Conservation (phyloP, 64 coral and sea anemone species). For the Platygyra sinensis region DNA sequence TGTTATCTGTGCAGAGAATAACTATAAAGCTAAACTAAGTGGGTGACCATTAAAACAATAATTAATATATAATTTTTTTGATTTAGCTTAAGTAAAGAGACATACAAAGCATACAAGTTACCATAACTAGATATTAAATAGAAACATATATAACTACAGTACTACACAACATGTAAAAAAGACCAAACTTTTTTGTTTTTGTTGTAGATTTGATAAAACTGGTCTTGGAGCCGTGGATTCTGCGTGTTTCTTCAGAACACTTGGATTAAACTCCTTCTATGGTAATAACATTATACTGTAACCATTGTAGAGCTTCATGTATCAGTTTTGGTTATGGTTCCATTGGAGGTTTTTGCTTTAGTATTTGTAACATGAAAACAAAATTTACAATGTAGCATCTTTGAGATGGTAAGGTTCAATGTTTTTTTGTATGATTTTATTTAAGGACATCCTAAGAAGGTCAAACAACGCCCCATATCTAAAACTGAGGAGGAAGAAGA, state of each 20-base stretch:
- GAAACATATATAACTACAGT: no score
- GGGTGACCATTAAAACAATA: no score
- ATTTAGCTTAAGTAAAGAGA: no score
- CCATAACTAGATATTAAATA: no score
- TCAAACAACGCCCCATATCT: background rate
- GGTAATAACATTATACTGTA: background rate
- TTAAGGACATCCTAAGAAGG: background rate
- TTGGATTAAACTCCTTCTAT: constrained; percentile 45
- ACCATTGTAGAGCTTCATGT: background rate
- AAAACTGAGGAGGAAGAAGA: background rate
- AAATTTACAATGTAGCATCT: background rate
- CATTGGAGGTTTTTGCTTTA: background rate
- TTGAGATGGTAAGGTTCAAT: background rate
- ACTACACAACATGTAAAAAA: no score
- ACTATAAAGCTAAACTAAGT: no score
- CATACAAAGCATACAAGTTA: no score
- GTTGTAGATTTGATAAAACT: constrained; percentile 68
- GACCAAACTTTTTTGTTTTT: background rate
- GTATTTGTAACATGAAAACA: background rate
- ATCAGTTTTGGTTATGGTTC: background rate
- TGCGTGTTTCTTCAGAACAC: constrained; percentile 47
- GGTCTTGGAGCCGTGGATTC: constrained; percentile 75
- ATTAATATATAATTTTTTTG: no score
- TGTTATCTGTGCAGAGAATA: no score
- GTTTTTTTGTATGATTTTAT: background rate